A percentile compares a stretch with the other conserved stretches of the same genome.
These are phyloP conservation scores for Seriola rivoliana DNA, from an alignment of 2,113 vertebrate genomes.

Conservation along the genomic window DNA sequence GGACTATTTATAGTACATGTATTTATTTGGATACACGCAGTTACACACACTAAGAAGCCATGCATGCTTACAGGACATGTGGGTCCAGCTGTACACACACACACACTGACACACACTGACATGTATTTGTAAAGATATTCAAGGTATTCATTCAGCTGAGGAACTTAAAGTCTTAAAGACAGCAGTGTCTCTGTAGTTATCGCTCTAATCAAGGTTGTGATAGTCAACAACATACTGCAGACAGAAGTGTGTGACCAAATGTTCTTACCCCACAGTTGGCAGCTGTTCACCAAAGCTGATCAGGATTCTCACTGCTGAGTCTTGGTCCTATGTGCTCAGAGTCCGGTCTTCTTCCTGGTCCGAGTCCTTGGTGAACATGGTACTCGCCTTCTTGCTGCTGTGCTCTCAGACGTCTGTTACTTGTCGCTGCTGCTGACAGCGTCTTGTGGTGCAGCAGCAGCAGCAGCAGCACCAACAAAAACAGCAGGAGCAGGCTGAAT, in stretches of 20 bases:
- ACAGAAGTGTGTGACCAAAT: background rate
- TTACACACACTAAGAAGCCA: background rate
- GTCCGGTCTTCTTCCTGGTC: background rate
- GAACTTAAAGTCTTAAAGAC: background rate
- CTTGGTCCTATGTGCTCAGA: constrained; percentile 48
- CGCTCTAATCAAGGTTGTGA: constrained; percentile 3
- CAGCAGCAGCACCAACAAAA: constrained; percentile 34
- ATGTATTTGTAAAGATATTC: background rate
- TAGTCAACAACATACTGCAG: background rate
- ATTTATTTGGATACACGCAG: background rate
- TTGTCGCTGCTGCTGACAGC: constrained; percentile 28
- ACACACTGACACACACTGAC: constrained; percentile 9
- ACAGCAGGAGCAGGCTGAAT: constrained; percentile 32
- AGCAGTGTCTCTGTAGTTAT: background rate
- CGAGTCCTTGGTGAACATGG: constrained; percentile 42
- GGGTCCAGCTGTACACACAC: background rate
- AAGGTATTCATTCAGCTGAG: background rate
- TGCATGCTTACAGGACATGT: background rate
- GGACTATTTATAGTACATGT: background rate
- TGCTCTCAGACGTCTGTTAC: constrained; percentile 29
- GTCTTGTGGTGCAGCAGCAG: constrained; percentile 35
- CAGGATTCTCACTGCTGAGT: background rate
- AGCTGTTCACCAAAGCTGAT: constrained; percentile 53
- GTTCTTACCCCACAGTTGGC: constrained; percentile 66
- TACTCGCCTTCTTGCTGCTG: constrained; percentile 4